Percentiles rank a stretch among this genome's conserved stretches.
Conservation (phyloP, 1,140 invertebrate genomes). For the Euschistus heros region DNA sequence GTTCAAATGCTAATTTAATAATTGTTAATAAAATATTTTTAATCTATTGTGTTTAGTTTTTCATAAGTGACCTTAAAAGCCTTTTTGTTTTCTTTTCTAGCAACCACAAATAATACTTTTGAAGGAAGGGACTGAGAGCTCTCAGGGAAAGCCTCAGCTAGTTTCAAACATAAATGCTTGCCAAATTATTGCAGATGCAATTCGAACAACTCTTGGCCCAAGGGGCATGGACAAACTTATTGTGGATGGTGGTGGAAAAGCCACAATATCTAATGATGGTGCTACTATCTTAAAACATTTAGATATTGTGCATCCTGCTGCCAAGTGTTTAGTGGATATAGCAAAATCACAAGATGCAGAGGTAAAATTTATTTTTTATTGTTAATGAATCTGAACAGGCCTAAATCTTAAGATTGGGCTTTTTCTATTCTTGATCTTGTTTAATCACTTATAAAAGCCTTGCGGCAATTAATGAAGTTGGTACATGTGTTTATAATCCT, state of each 20-base stretch:
- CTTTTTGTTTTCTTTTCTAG: conserved; percentile 45
- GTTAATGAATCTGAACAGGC: too few species aligned
- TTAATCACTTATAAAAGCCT: too few species aligned
- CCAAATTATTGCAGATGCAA: conserved; percentile 87
- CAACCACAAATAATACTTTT: conserved; percentile 96
- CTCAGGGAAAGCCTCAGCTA: conserved; percentile 91
- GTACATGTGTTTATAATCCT: too few species aligned
- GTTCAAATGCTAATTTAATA: too few species aligned
- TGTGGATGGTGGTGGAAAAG: conserved; percentile 75
- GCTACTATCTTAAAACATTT: conserved; percentile 97
- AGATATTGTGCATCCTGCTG: conserved; percentile 96
- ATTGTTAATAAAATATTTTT: too few species aligned
- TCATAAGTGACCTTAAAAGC: too few species aligned
- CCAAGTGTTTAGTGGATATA: conserved; percentile 95
- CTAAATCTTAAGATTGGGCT: too few species aligned
- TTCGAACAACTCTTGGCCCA: conserved; percentile 93
- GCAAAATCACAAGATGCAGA: conserved; percentile 99
- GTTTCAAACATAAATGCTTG: conserved; percentile 99
- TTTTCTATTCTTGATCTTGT: too few species aligned
- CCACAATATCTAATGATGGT: conserved; percentile 98
- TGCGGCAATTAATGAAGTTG: too few species aligned
- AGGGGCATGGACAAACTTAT: conserved; percentile 99
- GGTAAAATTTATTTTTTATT: too few species aligned
- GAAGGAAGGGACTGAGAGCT: conserved; percentile 94
- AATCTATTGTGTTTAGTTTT: too few species aligned